Evolutionary conservation across 2,888 invertebrate genomes (phyloP).

Genomic region (Chrysopilus asiliformis): DNA sequence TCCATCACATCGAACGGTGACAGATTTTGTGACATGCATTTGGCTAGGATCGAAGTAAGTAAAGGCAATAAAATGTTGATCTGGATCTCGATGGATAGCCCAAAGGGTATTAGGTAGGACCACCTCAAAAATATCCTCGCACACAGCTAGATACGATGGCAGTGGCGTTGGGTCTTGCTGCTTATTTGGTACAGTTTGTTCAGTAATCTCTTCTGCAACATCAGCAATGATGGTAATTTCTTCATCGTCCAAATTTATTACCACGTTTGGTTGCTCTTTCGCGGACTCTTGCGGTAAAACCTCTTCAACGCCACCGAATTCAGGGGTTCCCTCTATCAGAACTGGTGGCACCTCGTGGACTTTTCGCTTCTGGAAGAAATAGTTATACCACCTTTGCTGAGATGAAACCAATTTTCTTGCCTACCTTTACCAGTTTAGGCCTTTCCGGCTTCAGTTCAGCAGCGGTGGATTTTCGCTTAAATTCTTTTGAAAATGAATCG

Average conservation of each 20-base stretch:
- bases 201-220: not conserved
- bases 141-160: constrained; percentile 10
- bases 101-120: constrained; percentile 13
- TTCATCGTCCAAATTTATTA: not conserved
- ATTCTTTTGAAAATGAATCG: too few species aligned
- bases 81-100: constrained; percentile 14
- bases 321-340: too few species aligned
- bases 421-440: too few species aligned
- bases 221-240: not conserved
- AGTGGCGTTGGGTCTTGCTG: not conserved
- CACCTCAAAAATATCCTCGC: constrained; percentile 15
- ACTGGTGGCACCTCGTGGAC: too few species aligned
- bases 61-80: constrained; percentile 11
- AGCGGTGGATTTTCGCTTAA: too few species aligned
- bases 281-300: not conserved
- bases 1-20: too few species aligned
- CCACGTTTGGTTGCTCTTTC: not conserved
- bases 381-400: too few species aligned
- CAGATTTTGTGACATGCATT: constrained; percentile 7
- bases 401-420: too few species aligned
- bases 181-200: not conserved
- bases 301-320: too few species aligned
- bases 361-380: too few species aligned
- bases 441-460: too few species aligned
- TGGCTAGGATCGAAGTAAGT: constrained; percentile 10